phyloP scores from a whole-genome alignment of 2,113 vertebrate genomes.

The Syrrhaptes paradoxus region DNA sequence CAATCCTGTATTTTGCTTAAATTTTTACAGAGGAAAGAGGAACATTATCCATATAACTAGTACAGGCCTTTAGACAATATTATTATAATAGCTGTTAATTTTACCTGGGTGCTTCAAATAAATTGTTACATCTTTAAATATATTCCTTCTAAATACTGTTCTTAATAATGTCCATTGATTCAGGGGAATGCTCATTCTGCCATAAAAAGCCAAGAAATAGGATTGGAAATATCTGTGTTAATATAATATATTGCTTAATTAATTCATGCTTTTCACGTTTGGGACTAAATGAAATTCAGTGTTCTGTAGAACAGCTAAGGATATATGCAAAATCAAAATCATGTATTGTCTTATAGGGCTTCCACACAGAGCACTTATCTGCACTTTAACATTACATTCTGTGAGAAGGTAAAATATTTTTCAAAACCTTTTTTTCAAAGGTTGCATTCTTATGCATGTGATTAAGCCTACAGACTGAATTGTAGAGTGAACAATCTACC shows the following conservation, averaged over 20 bases:
- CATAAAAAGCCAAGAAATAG: background rate
- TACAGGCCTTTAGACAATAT: background rate
- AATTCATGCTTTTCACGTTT: background rate
- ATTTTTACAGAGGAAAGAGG: background rate
- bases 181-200: background rate
- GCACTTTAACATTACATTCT: background rate
- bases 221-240: background rate
- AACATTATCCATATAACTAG: background rate
- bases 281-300: background rate
- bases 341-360: background rate
- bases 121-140: background rate
- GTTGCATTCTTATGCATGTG: background rate
- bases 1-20: background rate
- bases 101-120: background rate
- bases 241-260: background rate
- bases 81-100: background rate
- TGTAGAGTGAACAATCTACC: background rate
- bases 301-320: background rate
- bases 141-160: background rate
- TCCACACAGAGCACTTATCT: background rate
- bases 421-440: background rate
- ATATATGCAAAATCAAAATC: background rate
- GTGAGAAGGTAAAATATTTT: background rate
- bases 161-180: background rate
- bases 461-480: background rate